A percentile compares a stretch with the other conserved stretches of the same genome.
phyloP scores from a whole-genome alignment of 1,140 invertebrate genomes.

The Apis cerana region DNA sequence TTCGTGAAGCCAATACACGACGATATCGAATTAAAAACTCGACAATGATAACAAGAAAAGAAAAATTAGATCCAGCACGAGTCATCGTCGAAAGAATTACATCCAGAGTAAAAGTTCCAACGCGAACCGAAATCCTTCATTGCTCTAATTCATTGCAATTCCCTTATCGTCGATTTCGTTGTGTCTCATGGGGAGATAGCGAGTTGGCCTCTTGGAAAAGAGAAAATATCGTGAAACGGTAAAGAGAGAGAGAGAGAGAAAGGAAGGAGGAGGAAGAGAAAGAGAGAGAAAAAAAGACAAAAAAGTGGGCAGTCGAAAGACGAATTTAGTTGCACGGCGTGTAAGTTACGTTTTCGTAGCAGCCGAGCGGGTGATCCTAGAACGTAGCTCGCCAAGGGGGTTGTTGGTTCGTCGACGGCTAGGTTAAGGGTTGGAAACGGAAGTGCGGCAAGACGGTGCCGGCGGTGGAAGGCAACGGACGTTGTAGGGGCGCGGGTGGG shows the following conservation, averaged over 20 bases:
- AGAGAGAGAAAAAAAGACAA: background rate
- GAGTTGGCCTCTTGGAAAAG: background rate
- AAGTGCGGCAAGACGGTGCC: constrained; percentile 70
- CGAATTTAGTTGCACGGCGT: constrained; percentile 42
- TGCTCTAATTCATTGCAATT: constrained; percentile 46
- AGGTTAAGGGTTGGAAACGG: constrained; percentile 72
- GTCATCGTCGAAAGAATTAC: constrained; percentile 7
- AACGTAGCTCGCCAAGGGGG: constrained; percentile 61
- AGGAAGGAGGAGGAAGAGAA: background rate
- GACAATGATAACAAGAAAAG: too few relatives aligned
- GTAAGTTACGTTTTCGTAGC: constrained; percentile 63
- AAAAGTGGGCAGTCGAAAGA: constrained; percentile 18
- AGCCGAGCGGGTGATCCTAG: constrained; percentile 50
- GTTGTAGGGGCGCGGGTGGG: constrained; percentile 64
- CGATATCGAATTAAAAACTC: too few relatives aligned
- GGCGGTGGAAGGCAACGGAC: constrained; percentile 61
- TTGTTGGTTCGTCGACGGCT: constrained; percentile 67
- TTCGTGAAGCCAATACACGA: too few relatives aligned
- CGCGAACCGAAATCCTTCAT: constrained; percentile 32
- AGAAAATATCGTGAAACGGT: background rate
- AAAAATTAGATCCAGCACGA: background rate
- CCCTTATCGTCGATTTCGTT: constrained; percentile 44
- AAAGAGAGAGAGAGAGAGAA: background rate
- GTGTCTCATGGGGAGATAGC: background rate
- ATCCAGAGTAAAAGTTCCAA: background rate